Evolutionary conservation across 2,113 vertebrate genomes (phyloP).

Genomic region (Sceloporus tristichus): DNA sequence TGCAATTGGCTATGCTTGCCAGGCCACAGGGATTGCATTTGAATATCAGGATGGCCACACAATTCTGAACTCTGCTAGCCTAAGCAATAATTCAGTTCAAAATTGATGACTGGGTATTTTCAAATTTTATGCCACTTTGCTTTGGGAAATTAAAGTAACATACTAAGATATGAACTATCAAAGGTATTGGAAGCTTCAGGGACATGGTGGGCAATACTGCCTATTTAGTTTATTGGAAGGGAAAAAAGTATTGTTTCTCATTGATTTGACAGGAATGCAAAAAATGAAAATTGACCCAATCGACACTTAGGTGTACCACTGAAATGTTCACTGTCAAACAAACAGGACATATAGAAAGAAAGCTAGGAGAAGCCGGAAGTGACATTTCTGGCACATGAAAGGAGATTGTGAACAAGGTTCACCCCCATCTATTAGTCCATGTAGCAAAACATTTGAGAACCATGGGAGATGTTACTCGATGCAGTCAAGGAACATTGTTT

Average conservation of each 20-base stretch:
- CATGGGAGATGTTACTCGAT: constrained; percentile 7
- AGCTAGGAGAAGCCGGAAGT: neutral
- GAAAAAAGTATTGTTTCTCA: neutral
- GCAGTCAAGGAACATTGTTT: constrained; percentile 1
- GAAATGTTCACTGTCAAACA: neutral
- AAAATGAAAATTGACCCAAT: no score
- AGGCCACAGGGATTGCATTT: no score
- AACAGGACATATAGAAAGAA: neutral
- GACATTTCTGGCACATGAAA: neutral
- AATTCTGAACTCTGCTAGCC: neutral
- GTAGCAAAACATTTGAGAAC: neutral
- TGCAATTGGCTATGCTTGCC: no score
- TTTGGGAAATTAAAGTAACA: neutral
- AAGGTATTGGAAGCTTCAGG: neutral
- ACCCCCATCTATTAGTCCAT: no score
- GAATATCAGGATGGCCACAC: no score
- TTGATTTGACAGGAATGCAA: neutral
- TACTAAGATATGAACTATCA: neutral
- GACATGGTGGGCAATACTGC: neutral
- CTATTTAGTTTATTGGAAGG: neutral
- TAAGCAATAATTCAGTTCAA: constrained; percentile 24
- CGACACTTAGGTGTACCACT: neutral
- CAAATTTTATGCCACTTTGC: neutral
- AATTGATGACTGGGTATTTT: neutral
- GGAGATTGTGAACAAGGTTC: no score